These are phyloP conservation scores for Carlito syrichta DNA, from an alignment of 2,113 vertebrate species.

Conservation along the genomic window DNA sequence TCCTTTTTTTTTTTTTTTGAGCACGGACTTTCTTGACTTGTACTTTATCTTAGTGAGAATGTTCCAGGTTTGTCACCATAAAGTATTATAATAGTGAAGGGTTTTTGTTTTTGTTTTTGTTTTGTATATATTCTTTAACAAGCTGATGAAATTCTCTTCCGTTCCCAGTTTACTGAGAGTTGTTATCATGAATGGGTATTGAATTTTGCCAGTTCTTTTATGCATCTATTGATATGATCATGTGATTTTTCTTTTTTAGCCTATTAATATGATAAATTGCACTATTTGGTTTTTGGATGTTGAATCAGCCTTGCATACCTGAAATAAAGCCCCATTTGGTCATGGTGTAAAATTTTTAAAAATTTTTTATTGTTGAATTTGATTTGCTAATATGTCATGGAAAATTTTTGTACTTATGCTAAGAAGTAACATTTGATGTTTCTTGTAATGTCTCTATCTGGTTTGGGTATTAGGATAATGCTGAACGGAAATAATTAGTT, in stretches of 20 bases:
- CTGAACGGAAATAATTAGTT: not conserved
- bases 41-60: not conserved
- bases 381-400: not conserved
- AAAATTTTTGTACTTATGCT: not conserved
- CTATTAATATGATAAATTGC: not conserved
- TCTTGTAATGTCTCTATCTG: not conserved
- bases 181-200: not conserved
- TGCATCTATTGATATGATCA: not conserved
- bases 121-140: not conserved
- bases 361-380: not conserved
- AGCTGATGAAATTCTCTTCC: not conserved
- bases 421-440: not conserved
- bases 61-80: not conserved
- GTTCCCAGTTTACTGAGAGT: not conserved
- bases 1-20: too few relatives aligned
- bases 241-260: not conserved
- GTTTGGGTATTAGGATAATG: not conserved
- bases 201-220: not conserved
- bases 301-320: not conserved
- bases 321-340: not conserved
- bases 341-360: not conserved
- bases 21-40: not conserved
- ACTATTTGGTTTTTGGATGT: not conserved
- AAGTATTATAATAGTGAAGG: not conserved
- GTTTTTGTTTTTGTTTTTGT: too few relatives aligned